These are phyloP conservation scores for Heliconius hortense DNA, from an alignment of 2,888 invertebrate species.

Conservation along the genomic window DNA sequence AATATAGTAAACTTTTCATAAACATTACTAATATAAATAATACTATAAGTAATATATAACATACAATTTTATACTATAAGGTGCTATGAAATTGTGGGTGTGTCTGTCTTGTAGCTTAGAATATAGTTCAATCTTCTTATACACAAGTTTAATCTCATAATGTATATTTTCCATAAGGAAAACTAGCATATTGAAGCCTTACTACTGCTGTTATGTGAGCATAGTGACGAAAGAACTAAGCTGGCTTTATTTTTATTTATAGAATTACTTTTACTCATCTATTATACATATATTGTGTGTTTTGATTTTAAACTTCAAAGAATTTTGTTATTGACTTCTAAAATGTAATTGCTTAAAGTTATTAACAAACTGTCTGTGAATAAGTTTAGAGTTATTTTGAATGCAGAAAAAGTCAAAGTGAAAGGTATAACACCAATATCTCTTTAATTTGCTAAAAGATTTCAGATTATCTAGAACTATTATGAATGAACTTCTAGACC, in stretches of 20 bases:
- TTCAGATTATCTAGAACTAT: neutral
- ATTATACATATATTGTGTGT: constrained; percentile 9
- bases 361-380: neutral
- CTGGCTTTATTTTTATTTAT: constrained; percentile 45
- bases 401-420: neutral
- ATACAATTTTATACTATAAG: neutral
- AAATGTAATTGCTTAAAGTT: neutral
- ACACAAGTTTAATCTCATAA: constrained; percentile 37
- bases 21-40: neutral
- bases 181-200: constrained; percentile 53
- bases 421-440: too few species aligned
- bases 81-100: constrained; percentile 20
- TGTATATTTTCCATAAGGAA: constrained; percentile 36
- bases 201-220: constrained; percentile 49
- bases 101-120: constrained; percentile 33
- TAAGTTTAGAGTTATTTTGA: neutral
- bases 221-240: constrained; percentile 51
- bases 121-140: constrained; percentile 36
- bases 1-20: neutral
- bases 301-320: constrained; percentile 11
- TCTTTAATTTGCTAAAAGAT: neutral
- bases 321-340: neutral
- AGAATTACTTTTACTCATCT: constrained; percentile 20
- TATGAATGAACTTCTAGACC: neutral
- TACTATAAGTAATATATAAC: neutral